These are phyloP conservation scores for Xenotilapia leptura DNA, from an alignment of 2,113 vertebrate genomes.

Conservation along the genomic window DNA sequence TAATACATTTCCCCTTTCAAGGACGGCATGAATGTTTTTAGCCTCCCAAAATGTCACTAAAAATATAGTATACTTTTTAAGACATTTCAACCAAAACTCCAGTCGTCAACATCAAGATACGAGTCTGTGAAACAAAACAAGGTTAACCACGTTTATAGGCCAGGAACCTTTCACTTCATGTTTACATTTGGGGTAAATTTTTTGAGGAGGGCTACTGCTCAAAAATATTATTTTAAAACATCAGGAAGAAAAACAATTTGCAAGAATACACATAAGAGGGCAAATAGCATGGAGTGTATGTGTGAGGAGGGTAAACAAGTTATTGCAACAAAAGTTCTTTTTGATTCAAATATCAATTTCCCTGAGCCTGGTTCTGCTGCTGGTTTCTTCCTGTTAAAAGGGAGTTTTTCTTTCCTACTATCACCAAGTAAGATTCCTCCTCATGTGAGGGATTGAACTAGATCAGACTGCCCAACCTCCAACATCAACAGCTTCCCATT, in stretches of 20 bases:
- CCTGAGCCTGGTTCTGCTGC: fast-evolving
- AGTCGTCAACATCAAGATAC: background rate
- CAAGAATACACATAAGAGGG: background rate
- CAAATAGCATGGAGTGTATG: background rate
- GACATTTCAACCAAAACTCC: background rate
- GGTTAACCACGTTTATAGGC: background rate
- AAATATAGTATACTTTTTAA: background rate
- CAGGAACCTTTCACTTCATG: background rate
- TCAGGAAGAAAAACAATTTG: background rate
- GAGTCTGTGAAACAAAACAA: background rate
- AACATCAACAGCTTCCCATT: background rate
- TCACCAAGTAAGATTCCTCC: background rate
- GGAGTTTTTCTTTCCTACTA: background rate
- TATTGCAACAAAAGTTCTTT: background rate
- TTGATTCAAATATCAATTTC: background rate
- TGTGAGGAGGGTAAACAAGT: background rate
- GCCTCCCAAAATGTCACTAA: background rate
- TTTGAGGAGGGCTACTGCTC: background rate
- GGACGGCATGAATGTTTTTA: background rate
- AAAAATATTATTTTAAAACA: background rate
- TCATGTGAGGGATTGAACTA: background rate
- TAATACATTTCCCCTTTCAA: background rate
- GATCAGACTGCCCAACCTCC: background rate
- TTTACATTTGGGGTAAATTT: fast-evolving
- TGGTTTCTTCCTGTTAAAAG: background rate